phyloP scores from a whole-genome alignment of 2,888 invertebrate genomes.

The Mythimna ferrago region DNA sequence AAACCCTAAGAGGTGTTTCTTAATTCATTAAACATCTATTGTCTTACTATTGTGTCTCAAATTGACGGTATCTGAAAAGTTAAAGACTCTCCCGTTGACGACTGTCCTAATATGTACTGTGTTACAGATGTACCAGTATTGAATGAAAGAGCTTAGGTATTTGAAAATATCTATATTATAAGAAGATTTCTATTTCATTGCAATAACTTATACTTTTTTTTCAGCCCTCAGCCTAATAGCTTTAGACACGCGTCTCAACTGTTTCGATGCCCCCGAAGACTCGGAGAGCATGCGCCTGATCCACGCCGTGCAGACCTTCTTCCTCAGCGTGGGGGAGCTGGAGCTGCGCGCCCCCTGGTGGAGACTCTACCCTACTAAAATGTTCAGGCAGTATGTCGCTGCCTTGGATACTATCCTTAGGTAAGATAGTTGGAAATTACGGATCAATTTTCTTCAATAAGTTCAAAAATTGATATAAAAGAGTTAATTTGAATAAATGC shows the following conservation, averaged over 20 bases:
- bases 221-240: constrained; percentile 92
- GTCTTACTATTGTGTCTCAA: no score
- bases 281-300: constrained; percentile 92
- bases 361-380: constrained; percentile 92
- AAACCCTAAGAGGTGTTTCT: no score
- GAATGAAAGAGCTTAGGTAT: no score
- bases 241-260: constrained; percentile 92
- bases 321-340: constrained; percentile 92
- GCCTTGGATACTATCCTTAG: constrained; percentile 93
- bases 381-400: constrained; percentile 91
- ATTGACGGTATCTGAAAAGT: no score
- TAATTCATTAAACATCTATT: no score
- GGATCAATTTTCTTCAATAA: not conserved
- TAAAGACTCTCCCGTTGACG: no score
- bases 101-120: no score
- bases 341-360: constrained; percentile 93
- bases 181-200: no score
- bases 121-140: no score
- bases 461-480: no score
- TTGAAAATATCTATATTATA: no score
- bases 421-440: constrained; percentile 75
- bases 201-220: constrained; percentile 36
- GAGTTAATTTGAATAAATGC: no score
- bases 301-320: constrained; percentile 92
- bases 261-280: constrained; percentile 89